These are phyloP conservation scores for Thumatha senex DNA, from an alignment of 2,888 invertebrate species.

Conservation along the genomic window DNA sequence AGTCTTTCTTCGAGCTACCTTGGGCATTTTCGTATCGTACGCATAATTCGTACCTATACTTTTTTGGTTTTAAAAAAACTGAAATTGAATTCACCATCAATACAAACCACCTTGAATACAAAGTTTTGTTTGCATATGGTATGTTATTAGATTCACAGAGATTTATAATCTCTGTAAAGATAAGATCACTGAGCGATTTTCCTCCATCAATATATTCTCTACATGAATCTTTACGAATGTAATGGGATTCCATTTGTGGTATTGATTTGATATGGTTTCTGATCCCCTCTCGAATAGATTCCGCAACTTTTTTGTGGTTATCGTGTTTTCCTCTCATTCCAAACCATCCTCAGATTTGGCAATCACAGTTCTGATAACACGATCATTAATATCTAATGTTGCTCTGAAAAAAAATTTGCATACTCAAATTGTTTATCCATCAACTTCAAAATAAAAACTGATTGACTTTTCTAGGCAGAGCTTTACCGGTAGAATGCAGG, in stretches of 20 bases:
- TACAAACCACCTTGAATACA: too few relatives aligned
- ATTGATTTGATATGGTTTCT: constrained; percentile 9
- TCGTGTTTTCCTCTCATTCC: constrained; percentile 6
- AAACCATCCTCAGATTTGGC: too few relatives aligned
- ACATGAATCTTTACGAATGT: neutral
- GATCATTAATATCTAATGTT: constrained; percentile 2
- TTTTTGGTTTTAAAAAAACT: constrained; percentile 8
- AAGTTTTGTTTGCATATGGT: too few relatives aligned
- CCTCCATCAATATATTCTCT: constrained; percentile 14
- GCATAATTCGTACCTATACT: constrained; percentile 5
- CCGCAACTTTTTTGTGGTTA: constrained; percentile 5
- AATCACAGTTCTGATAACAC: neutral
- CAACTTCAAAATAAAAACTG: too few relatives aligned
- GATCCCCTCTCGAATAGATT: neutral
- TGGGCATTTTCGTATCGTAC: constrained; percentile 1
- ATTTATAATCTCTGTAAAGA: neutral
- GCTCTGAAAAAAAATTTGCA: neutral
- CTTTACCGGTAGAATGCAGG: too few relatives aligned
- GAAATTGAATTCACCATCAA: constrained; percentile 10
- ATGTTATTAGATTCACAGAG: too few relatives aligned
- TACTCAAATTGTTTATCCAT: too few relatives aligned
- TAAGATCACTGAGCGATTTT: constrained; percentile 9
- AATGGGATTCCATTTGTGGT: constrained; percentile 8
- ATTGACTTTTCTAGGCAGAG: too few relatives aligned
- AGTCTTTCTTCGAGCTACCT: constrained; percentile 1